phyloP scores from a whole-genome alignment of 2,113 vertebrate species.

The Pelobates fuscus region DNA sequence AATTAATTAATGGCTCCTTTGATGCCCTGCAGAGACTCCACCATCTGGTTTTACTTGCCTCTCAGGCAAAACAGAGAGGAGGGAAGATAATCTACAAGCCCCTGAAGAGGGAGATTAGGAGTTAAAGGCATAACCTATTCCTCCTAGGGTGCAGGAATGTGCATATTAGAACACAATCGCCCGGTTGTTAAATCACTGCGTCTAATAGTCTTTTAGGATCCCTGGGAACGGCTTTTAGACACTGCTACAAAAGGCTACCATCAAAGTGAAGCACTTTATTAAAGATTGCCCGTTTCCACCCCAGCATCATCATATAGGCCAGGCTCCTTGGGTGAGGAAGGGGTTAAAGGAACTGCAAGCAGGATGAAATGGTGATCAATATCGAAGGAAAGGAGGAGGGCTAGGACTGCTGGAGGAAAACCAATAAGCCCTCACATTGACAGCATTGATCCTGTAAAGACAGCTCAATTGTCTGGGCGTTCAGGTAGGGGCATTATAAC shows the following conservation, averaged over 20 bases:
- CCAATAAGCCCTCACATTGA: conserved; percentile 38
- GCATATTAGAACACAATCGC: too few species aligned
- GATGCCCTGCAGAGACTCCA: not conserved
- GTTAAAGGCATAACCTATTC: not conserved
- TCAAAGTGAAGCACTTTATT: too few species aligned
- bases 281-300: too few species aligned
- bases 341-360: too few species aligned
- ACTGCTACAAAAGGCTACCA: not conserved
- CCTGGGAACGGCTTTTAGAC: too few species aligned
- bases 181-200: too few species aligned
- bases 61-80: not conserved
- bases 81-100: not conserved
- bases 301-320: too few species aligned
- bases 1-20: conserved; percentile 6
- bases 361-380: too few species aligned
- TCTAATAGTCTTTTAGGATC: too few species aligned
- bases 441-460: conserved; percentile 23
- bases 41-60: conserved; percentile 6
- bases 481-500: conserved; percentile 43
- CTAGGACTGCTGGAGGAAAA: not conserved
- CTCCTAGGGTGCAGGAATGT: too few species aligned
- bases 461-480: conserved; percentile 29
- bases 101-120: not conserved
- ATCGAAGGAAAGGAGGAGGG: not conserved
- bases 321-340: not conserved